A percentile compares a stretch with the other conserved stretches of the same genome.
Conservation (phyloP, 2,797 vertebrate species). For the Typhlichthys subterraneus region DNA sequence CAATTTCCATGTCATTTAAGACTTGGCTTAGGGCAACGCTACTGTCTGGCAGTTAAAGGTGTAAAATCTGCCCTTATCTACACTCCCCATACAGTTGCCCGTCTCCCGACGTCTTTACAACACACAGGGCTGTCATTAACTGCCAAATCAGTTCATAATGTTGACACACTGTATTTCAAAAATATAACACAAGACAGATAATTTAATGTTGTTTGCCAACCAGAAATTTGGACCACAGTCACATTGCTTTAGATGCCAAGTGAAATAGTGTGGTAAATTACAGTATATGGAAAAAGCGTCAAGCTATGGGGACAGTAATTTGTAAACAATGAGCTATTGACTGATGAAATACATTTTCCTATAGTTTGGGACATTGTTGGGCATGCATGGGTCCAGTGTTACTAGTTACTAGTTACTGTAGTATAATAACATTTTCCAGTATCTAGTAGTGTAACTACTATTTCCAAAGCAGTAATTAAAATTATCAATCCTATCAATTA, state of each 20-base stretch:
- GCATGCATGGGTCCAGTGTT: too few relatives aligned
- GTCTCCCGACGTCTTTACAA: slow-evolving; percentile 29
- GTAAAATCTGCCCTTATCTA: slow-evolving; percentile 54
- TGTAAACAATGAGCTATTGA: too few relatives aligned
- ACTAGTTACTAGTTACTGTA: too few relatives aligned
- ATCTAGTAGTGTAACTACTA: too few relatives aligned
- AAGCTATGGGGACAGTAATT: too few relatives aligned
- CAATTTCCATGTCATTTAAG: slow-evolving; percentile 62
- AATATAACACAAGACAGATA: slow-evolving; percentile 7
- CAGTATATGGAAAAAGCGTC: too few relatives aligned
- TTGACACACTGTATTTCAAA: slow-evolving; percentile 34
- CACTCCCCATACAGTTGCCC: slow-evolving; percentile 20
- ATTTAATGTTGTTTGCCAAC: slow-evolving; percentile 19
- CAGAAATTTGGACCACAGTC: not conserved
- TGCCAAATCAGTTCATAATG: slow-evolving; percentile 40
- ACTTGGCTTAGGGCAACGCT: slow-evolving; percentile 24
- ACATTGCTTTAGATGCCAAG: slow-evolving; percentile 4
- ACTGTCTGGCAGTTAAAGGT: slow-evolving; percentile 32
- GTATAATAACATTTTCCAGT: too few relatives aligned
- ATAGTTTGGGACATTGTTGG: too few relatives aligned
- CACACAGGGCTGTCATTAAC: slow-evolving; percentile 30
- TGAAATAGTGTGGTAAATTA: not conserved
- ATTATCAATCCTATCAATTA: too few relatives aligned
- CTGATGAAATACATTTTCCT: too few relatives aligned
- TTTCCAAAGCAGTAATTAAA: too few relatives aligned